Evolutionary conservation across 1,140 invertebrate genomes (phyloP), one percentile per base, ranked within the genome.

Genomic region (Ganaspis sp.): DNA sequence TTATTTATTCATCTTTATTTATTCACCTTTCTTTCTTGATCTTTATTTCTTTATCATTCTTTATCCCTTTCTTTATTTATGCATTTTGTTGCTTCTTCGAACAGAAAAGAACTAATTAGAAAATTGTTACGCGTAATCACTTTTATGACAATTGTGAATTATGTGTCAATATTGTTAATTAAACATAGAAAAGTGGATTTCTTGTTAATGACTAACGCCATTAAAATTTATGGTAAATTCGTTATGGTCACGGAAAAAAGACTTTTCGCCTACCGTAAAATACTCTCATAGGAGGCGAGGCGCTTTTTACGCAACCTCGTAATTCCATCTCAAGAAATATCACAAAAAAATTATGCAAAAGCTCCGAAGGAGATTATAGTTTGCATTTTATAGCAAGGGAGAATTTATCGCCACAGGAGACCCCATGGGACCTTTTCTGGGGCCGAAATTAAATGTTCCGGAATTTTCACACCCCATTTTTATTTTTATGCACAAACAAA

Each of bases 291-390:
- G 54, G 11, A 64, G 54, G 11, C 58, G 58, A 64, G 58, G 58
- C 58, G 12, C 23, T 29, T 64, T 64, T 29, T 17, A 64, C 58
- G 26, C 15, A 64, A 64, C 15, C 26, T 64, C 58, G 23, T 64
- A 64, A 64, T 26, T 64, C 12, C 9, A 64, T 26, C 11, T 64
- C 58, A 64, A 64, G 58, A 64, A 64, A 64, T 64, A 29, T 64
- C 23, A 29, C 58, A 64, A 29, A 49, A 64, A 64, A 34, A 12
- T 64, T 34, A 64, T 34, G 58, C 11, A 29, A 29, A 64, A 64
- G 23, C 26, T 64, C 29, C 23, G n/a, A 29, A 64, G 58, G 23
- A 15, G 26, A 64, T 15, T 29, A 64, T 64, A 64, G 23, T 21
- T 34, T n/a, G 58, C 23, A 64, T 64, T 29, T 34, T 34, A 64